These are phyloP conservation scores for Yponomeuta evonymella DNA, from an alignment of 2,888 invertebrate genomes.

Conservation along the genomic window DNA sequence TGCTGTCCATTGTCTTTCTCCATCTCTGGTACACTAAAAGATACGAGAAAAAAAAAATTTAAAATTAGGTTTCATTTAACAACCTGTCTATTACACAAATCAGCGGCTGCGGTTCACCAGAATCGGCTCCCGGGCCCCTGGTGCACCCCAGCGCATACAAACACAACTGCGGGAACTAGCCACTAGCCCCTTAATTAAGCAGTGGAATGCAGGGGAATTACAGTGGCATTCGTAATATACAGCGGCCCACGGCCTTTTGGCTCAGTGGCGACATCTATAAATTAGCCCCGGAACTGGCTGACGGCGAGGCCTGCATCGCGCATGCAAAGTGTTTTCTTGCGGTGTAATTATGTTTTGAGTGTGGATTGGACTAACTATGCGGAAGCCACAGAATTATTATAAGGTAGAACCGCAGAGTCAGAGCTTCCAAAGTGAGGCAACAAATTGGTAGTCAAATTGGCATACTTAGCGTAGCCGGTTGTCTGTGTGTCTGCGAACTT, in stretches of 20 bases:
- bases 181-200: conserved; percentile 11
- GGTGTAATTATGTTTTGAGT: neutral
- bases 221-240: conserved; percentile 16
- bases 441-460: too few relatives aligned
- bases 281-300: neutral
- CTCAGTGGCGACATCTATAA: neutral
- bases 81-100: too few relatives aligned
- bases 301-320: neutral
- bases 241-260: conserved; percentile 14
- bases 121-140: neutral
- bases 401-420: too few relatives aligned
- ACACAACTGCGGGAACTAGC: conserved; percentile 1
- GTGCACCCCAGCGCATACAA: neutral
- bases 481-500: too few relatives aligned
- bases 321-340: neutral
- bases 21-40: too few relatives aligned
- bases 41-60: too few relatives aligned
- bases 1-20: too few relatives aligned
- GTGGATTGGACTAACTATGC: neutral
- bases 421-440: too few relatives aligned
- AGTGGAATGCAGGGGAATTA: conserved; percentile 17
- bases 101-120: neutral
- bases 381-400: too few relatives aligned
- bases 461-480: too few relatives aligned
- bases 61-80: too few relatives aligned